Evolutionary conservation across 2,797 vertebrate genomes (phyloP).

Genomic region (Botia kubotai): DNA sequence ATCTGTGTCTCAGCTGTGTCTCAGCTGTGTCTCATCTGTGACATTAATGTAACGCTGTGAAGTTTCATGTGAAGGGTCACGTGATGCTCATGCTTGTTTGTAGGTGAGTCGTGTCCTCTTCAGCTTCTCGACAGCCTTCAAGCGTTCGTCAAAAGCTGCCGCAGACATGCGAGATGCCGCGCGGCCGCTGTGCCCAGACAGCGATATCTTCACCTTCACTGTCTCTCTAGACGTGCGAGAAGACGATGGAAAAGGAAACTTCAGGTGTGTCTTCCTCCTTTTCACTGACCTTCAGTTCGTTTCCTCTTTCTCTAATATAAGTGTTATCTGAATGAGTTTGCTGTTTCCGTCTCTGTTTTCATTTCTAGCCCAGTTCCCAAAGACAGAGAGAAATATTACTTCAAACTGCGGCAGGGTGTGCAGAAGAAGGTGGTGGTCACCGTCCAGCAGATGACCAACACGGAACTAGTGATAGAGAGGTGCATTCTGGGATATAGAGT

Average conservation of each 20-base stretch:
- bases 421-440: conserved; percentile 95
- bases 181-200: conserved; percentile 82
- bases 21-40: too few species aligned
- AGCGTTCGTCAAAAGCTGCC: conserved; percentile 86
- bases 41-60: too few species aligned
- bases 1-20: too few species aligned
- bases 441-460: conserved; percentile 93
- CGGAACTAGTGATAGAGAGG: conserved; percentile 95
- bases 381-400: conserved; percentile 96
- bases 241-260: conserved; percentile 97
- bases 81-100: conserved; percentile 10
- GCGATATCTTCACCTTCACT: conserved; percentile 90
- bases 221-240: conserved; percentile 94
- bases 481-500: conserved; percentile 65
- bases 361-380: conserved; percentile 90
- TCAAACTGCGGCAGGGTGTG: conserved; percentile 92
- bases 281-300: background rate
- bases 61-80: too few species aligned
- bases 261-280: conserved; percentile 80
- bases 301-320: background rate
- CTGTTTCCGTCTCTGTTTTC: background rate
- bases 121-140: conserved; percentile 95
- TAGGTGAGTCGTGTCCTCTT: conserved; percentile 97
- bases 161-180: conserved; percentile 83
- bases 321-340: too few species aligned